Evolutionary conservation across 2,888 invertebrate genomes (phyloP).

Genomic region (Pristionchus exspectatus): DNA sequence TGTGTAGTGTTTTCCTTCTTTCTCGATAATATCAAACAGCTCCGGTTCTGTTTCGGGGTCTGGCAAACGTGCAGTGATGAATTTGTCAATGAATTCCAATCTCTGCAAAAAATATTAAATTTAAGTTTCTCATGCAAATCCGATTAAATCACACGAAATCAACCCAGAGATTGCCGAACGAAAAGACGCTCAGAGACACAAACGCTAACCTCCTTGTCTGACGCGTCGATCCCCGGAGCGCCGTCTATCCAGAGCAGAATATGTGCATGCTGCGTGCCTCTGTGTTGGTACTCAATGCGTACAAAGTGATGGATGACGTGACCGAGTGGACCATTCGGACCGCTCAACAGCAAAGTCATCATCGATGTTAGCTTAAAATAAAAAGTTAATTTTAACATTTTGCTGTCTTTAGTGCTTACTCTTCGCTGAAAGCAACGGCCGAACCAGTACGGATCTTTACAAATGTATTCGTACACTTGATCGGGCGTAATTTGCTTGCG

Average conservation of each 20-base stretch:
- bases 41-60: slow-evolving; percentile 51
- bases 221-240: neutral
- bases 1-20: slow-evolving; percentile 14
- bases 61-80: slow-evolving; percentile 53
- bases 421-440: slow-evolving; percentile 45
- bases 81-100: too few relatives aligned
- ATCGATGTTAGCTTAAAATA: neutral
- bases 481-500: neutral
- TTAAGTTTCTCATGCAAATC: too few relatives aligned
- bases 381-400: neutral
- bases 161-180: too few relatives aligned
- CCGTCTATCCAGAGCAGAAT: slow-evolving; percentile 55
- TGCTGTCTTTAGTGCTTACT: neutral
- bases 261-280: slow-evolving; percentile 57
- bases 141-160: too few relatives aligned
- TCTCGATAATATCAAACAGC: slow-evolving; percentile 25
- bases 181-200: too few relatives aligned
- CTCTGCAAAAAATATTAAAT: slow-evolving; percentile 51
- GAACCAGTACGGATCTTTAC: slow-evolving; percentile 51
- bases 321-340: slow-evolving; percentile 58
- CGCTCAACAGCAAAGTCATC: slow-evolving; percentile 28
- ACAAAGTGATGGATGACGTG: slow-evolving; percentile 53
- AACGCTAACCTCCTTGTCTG: neutral
- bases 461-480: slow-evolving; percentile 15
- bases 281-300: slow-evolving; percentile 58